A percentile compares a stretch with the other conserved stretches of the same genome.
Conservation (phyloP, 2,888 invertebrate species). For the Microchrysa polita region DNA sequence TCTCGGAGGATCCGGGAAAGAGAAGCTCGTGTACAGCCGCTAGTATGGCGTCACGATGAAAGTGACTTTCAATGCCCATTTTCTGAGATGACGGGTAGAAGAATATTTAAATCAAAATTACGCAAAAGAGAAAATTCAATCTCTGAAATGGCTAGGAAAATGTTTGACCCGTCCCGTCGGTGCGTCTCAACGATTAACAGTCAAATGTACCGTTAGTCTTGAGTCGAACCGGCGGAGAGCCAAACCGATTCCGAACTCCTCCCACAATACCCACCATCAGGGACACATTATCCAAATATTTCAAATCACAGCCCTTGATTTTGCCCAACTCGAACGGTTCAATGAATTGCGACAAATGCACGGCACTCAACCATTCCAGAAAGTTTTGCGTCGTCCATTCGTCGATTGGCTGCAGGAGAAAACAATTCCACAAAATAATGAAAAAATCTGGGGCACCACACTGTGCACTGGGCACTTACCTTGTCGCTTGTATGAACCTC, state of each 20-base stretch:
- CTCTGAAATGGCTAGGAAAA: no score
- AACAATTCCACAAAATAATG: not conserved
- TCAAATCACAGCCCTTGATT: slow-evolving; percentile 74
- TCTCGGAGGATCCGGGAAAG: no score
- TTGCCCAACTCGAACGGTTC: slow-evolving; percentile 77
- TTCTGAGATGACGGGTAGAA: slow-evolving; percentile 65
- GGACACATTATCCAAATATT: slow-evolving; percentile 72
- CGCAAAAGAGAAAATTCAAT: no score
- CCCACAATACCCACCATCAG: slow-evolving; percentile 70
- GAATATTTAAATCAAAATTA: no score
- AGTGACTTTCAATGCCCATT: slow-evolving; percentile 79
- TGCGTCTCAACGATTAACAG: no score
- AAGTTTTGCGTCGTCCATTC: slow-evolving; percentile 78
- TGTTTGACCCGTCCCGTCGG: no score
- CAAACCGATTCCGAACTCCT: no score
- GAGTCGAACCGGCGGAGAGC: no score
- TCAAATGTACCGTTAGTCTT: no score
- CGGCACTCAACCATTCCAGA: slow-evolving; percentile 79
- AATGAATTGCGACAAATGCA: slow-evolving; percentile 76
- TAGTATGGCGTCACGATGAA: slow-evolving; percentile 75
- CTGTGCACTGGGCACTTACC: no score
- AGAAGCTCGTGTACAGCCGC: slow-evolving; percentile 74
- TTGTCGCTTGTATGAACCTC: slow-evolving; percentile 24
- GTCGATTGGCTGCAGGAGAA: slow-evolving; percentile 68
- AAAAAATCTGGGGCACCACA: not conserved